Percentiles rank a stretch among this genome's conserved stretches.
Conservation (phyloP, 2,797 vertebrate genomes). For the Sphaeramia orbicularis region DNA sequence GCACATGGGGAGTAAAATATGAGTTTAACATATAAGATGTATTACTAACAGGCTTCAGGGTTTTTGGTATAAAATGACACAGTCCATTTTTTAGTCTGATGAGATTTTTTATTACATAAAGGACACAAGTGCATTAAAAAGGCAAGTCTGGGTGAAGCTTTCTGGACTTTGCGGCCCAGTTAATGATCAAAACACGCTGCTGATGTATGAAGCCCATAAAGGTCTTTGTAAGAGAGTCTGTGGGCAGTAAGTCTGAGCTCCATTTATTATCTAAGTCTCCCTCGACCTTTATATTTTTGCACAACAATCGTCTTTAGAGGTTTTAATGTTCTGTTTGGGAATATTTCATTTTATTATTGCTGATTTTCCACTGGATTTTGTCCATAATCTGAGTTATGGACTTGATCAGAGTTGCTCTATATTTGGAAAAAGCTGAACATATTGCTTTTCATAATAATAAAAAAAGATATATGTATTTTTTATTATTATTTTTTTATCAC, state of each 20-base stretch:
- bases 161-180: constrained; percentile 13
- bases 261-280: constrained; percentile 20
- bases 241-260: constrained; percentile 5
- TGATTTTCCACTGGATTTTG: constrained; percentile 9
- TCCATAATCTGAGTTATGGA: constrained; percentile 7
- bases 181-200: constrained; percentile 14
- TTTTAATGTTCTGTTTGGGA: constrained; percentile 13
- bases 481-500: too few relatives aligned
- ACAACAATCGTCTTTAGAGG: not conserved
- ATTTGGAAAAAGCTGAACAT: constrained; percentile 1
- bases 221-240: constrained; percentile 13
- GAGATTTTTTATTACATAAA: not conserved
- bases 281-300: constrained; percentile 21
- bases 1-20: constrained; percentile 1
- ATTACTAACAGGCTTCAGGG: too few relatives aligned
- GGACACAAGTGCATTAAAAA: constrained; percentile 10
- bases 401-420: constrained; percentile 12
- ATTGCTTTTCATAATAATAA: not conserved
- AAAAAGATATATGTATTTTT: too few relatives aligned
- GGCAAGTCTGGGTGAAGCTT: not conserved
- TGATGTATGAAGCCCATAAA: constrained; percentile 32
- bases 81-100: not conserved
- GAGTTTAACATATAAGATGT: too few relatives aligned
- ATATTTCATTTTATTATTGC: constrained; percentile 4
- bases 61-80: constrained; percentile 7